Base-by-base conservation (phyloP, 2,888 invertebrate genomes). In the Nebria brevicollis region DNA sequence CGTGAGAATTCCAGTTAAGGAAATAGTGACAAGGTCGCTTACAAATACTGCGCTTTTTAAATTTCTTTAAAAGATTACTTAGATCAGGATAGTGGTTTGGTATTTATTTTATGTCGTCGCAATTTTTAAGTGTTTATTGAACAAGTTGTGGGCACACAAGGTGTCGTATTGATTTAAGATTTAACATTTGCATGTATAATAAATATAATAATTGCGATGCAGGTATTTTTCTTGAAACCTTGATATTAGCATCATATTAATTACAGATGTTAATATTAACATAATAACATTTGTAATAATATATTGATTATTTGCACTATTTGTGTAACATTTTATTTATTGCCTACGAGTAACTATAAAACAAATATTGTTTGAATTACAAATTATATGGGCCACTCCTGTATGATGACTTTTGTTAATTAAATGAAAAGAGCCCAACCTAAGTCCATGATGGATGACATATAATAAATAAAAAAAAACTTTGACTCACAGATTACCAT, bases 21-120 rank as follows among this genome's bases (percentile, higher is more conserved):
- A 70, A 70, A 70, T 70, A 70, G 34, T 25, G 8, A 70, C 70
- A 70, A 70, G 70, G 70, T 70, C 70, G 70, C 26, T 8, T 26
- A 70, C 25, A 70, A 70, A 34, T 26, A 70, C 25, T 15, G 70
- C 26, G 4, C 1, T 70, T 26, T 26, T 25, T 70, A 70, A 15
- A 34, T 70, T 0, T 20, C 13, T 68, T 68, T 11, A 25, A 4
- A 7, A 2, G 54, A 11, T 54, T 11, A 8, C 10, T 54, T 54
- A 11, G 54, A 11, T 54, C 54, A 2, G 13, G 1, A 8, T 54
- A 11, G 8, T 54, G 0, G 43, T 43, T 43, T 43, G 43, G 10
- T 8, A 43, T 54, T 54, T 54, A 54, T 54, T 54, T 1, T 54
- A 3, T 13, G 54, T 54, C 54, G 8, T 54, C 54, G 11, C 54